These are phyloP conservation scores for Cydia splendana DNA, from an alignment of 1,140 invertebrate genomes.

Conservation along the genomic window DNA sequence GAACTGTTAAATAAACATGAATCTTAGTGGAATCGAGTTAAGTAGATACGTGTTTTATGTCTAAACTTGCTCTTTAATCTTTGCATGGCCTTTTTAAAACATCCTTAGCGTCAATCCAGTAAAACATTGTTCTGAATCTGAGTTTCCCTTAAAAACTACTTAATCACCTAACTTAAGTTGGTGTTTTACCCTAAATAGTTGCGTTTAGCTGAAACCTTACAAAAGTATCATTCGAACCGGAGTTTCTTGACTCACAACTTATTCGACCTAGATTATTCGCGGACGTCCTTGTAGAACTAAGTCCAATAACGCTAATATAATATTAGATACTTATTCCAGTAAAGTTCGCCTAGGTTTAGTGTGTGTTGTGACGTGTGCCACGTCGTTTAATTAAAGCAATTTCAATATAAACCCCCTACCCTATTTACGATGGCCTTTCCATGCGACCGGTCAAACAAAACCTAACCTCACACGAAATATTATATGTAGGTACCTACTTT, in stretches of 20 bases:
- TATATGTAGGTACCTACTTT: neutral
- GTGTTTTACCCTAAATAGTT: too few relatives aligned
- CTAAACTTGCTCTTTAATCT: too few relatives aligned
- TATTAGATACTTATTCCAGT: neutral
- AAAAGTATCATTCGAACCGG: neutral
- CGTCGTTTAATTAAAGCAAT: slow-evolving; percentile 9
- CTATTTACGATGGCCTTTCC: neutral
- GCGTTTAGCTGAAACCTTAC: too few relatives aligned
- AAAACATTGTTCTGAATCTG: too few relatives aligned
- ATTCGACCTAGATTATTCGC: neutral
- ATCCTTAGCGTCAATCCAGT: too few relatives aligned
- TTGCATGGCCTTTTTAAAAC: too few relatives aligned
- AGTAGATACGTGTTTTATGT: too few relatives aligned
- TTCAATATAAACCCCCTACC: neutral
- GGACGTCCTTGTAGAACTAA: neutral
- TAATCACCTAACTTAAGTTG: too few relatives aligned
- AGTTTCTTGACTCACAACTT: too few relatives aligned
- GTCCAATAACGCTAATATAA: neutral
- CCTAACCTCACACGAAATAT: neutral
- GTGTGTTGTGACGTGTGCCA: slow-evolving; percentile 15
- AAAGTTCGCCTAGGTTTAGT: neutral
- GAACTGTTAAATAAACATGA: too few relatives aligned
- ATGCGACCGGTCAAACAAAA: slow-evolving; percentile 11
- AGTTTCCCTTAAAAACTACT: too few relatives aligned
- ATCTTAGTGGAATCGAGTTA: too few relatives aligned